phyloP scores from a whole-genome alignment of 2,888 invertebrate genomes.

The Andrena haemorrhoa region DNA sequence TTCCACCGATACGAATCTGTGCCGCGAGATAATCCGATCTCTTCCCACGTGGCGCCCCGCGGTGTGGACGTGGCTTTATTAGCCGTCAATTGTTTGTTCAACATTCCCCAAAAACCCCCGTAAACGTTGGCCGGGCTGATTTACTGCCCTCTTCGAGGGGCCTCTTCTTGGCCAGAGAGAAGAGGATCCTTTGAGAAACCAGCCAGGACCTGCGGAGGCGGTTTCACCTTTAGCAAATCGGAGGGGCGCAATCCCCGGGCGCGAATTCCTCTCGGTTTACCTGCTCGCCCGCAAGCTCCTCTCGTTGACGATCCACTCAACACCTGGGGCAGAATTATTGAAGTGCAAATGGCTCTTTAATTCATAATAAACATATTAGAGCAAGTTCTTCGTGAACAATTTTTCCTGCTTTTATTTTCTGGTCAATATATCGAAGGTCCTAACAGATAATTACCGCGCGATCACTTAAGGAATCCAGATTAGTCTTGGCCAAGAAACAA shows the following conservation, averaged over 20 bases:
- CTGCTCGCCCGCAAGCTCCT: slow-evolving; percentile 15
- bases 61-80: slow-evolving; percentile 82
- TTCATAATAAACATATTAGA: background rate
- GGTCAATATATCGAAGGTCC: too few species aligned
- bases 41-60: slow-evolving; percentile 83
- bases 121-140: slow-evolving; percentile 82
- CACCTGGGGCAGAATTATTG: background rate
- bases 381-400: too few species aligned
- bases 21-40: slow-evolving; percentile 69
- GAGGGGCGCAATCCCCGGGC: slow-evolving; percentile 52
- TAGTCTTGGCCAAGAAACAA: background rate
- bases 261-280: slow-evolving; percentile 47
- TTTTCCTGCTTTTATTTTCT: too few species aligned
- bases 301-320: background rate
- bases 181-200: slow-evolving; percentile 62
- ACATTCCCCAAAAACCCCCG: slow-evolving; percentile 84
- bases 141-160: slow-evolving; percentile 77
- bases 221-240: slow-evolving; percentile 70
- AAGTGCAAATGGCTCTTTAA: background rate
- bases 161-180: slow-evolving; percentile 45
- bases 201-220: slow-evolving; percentile 68
- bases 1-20: slow-evolving; percentile 64
- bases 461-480: too few species aligned
- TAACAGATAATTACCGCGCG: too few species aligned
- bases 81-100: slow-evolving; percentile 85